Evolutionary conservation across 2,113 vertebrate genomes (phyloP).

Genomic region (Burhinus oedicnemus): DNA sequence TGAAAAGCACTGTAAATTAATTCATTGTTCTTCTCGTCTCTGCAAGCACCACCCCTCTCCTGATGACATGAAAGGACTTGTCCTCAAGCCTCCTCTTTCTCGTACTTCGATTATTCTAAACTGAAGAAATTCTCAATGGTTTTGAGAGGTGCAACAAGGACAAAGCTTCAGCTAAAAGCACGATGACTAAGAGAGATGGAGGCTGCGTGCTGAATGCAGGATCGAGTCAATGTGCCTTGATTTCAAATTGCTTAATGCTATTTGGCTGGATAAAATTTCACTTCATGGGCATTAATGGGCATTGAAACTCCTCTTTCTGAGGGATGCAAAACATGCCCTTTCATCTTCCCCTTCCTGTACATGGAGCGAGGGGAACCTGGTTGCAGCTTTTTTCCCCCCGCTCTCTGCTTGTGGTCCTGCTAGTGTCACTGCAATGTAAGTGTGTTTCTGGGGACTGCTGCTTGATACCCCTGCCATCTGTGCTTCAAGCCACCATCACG

Average conservation of each 20-base stretch:
- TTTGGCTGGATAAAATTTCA: constrained; percentile 37
- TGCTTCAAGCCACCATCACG: background rate
- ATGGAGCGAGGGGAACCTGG: background rate
- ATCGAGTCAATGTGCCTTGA: background rate
- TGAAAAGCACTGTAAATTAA: background rate
- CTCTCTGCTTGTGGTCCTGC: background rate
- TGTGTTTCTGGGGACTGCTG: background rate
- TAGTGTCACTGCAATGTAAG: background rate
- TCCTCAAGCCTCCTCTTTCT: background rate
- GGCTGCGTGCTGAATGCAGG: constrained; percentile 17
- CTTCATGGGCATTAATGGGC: constrained; percentile 2
- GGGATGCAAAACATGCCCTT: background rate
- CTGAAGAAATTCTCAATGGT: constrained; percentile 21
- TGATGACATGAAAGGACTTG: background rate
- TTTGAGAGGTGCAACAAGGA: constrained; percentile 34
- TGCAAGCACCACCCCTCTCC: background rate
- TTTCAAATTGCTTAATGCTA: constrained; percentile 20
- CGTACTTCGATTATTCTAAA: background rate
- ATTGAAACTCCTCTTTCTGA: background rate
- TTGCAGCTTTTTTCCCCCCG: background rate
- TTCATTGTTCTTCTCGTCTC: background rate
- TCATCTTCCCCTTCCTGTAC: background rate
- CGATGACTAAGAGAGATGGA: constrained; percentile 31
- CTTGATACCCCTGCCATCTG: background rate
- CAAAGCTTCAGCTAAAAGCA: constrained; percentile 5